phyloP scores from a whole-genome alignment of 2,797 vertebrate species.

The Melanotaenia boesemani region DNA sequence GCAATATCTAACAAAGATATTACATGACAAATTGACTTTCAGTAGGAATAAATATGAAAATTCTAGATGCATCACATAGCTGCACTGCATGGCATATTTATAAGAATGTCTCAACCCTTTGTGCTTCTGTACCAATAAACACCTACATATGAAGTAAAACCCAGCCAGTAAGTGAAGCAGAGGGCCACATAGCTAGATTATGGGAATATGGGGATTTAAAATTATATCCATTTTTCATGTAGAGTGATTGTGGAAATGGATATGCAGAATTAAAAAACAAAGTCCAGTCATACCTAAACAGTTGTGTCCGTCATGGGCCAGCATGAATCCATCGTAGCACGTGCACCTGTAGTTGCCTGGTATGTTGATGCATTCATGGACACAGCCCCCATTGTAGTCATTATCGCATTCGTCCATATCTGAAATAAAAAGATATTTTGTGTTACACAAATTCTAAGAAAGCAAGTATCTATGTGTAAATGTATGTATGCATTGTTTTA shows the following conservation, averaged over 20 bases:
- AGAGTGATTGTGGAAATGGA: background rate
- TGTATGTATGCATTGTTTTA: too few relatives aligned
- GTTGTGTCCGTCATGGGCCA: constrained; percentile 97
- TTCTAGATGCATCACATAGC: too few relatives aligned
- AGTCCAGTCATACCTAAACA: constrained; percentile 89
- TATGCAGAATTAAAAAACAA: background rate
- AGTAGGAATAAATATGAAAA: too few relatives aligned
- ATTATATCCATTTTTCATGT: background rate
- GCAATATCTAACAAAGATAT: too few relatives aligned
- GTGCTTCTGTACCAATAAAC: background rate
- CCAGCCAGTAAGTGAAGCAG: too few relatives aligned
- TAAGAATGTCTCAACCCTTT: background rate
- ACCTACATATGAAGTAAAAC: too few relatives aligned
- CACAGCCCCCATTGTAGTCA: constrained; percentile 96
- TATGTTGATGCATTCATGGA: constrained; percentile 98
- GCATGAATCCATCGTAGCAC: constrained; percentile 97
- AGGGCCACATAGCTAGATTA: background rate
- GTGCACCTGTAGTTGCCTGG: constrained; percentile 98
- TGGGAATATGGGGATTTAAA: too few relatives aligned
- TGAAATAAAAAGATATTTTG: constrained; percentile 69
- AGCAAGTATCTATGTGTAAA: background rate
- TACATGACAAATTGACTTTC: too few relatives aligned
- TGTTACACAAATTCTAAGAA: background rate
- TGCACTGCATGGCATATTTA: too few relatives aligned
- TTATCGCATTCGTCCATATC: constrained; percentile 98